Evolutionary conservation across 2,888 invertebrate genomes (phyloP).

Genomic region (Embidobia sp.): DNA sequence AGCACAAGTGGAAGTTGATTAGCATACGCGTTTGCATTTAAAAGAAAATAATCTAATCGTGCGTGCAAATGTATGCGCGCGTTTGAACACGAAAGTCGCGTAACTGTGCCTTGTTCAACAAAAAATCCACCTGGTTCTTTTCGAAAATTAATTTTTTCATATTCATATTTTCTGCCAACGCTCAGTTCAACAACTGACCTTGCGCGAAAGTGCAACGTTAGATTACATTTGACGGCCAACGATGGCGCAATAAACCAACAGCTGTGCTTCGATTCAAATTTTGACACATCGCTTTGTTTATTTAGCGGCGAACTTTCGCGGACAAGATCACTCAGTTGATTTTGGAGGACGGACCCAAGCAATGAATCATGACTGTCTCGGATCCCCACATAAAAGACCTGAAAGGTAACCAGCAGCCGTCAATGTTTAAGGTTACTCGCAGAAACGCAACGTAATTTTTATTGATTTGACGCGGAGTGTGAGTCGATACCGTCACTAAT

Average conservation of each 20-base stretch:
- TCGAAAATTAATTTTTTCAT: not conserved
- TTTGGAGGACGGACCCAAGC: not conserved
- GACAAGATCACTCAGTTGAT: not conserved
- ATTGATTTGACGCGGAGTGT: slow-evolving; percentile 29
- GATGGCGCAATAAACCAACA: slow-evolving; percentile 13
- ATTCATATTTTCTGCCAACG: not conserved
- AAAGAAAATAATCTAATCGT: slow-evolving; percentile 29
- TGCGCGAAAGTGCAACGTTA: slow-evolving; percentile 23
- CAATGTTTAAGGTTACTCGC: slow-evolving; percentile 14
- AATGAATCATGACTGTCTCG: slow-evolving; percentile 83
- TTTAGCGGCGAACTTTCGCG: not conserved
- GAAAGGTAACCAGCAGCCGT: slow-evolving; percentile 82
- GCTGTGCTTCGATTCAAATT: slow-evolving; percentile 25
- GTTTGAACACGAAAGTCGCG: slow-evolving; percentile 7
- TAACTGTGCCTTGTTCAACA: not conserved
- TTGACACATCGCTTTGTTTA: slow-evolving; percentile 28
- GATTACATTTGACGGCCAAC: slow-evolving; percentile 13
- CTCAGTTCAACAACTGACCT: slow-evolving; percentile 15
- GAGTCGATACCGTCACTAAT: too few species aligned
- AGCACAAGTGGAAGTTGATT: not conserved
- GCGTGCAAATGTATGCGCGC: slow-evolving; percentile 9
- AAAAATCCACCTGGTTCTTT: too few species aligned
- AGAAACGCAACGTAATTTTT: slow-evolving; percentile 3
- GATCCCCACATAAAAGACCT: slow-evolving; percentile 84
- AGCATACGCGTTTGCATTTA: slow-evolving; percentile 8